phyloP scores from a whole-genome alignment of 2,113 vertebrate species.

The Etia nguti region DNA sequence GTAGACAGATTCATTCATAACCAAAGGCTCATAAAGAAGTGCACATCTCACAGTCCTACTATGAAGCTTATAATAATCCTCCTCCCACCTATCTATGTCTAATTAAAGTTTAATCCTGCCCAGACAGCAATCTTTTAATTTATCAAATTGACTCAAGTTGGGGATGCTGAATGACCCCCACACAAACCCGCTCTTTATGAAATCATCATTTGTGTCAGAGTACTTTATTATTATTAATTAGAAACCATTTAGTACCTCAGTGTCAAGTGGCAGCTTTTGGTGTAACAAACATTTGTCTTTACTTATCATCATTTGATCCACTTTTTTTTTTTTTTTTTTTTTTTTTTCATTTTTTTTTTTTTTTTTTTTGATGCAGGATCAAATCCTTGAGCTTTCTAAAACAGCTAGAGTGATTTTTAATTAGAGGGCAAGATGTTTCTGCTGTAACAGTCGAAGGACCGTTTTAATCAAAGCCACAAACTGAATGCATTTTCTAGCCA shows the following conservation, averaged over 20 bases:
- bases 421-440: not conserved
- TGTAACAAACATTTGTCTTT: not conserved
- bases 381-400: constrained; percentile 1
- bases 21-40: constrained; percentile 24
- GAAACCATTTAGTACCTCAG: not conserved
- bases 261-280: constrained; percentile 18
- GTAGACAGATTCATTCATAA: constrained; percentile 33
- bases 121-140: constrained; percentile 25
- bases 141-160: constrained; percentile 13
- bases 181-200: not conserved
- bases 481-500: not conserved
- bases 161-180: not conserved
- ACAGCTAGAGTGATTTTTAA: not conserved
- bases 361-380: not conserved
- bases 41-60: not conserved
- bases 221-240: constrained; percentile 10
- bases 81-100: constrained; percentile 4
- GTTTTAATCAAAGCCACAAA: constrained; percentile 28
- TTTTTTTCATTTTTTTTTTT: constrained; percentile 24
- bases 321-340: not conserved
- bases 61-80: constrained; percentile 2
- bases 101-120: constrained; percentile 29
- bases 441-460: not conserved
- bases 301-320: not conserved
- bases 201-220: constrained; percentile 2